Conservation (phyloP, 2,888 invertebrate species). For the Eustalomyia histrio region DNA sequence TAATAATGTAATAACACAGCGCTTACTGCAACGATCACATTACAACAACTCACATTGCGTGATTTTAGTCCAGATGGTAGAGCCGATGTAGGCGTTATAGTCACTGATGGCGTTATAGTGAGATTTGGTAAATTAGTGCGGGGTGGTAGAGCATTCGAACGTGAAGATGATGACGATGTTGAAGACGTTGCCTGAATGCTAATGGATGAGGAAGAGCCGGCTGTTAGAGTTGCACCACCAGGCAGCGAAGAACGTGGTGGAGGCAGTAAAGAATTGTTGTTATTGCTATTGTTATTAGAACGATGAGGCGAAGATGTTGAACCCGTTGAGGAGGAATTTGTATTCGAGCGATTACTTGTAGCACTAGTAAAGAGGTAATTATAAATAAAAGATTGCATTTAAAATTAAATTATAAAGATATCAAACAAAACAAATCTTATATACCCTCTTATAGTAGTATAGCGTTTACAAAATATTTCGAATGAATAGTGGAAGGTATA, state of each 20-base stretch:
- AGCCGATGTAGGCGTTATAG: conserved; percentile 87
- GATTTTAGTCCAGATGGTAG: conserved; percentile 81
- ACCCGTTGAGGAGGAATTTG: conserved; percentile 69
- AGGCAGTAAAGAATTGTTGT: conserved; percentile 75
- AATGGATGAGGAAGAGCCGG: conserved; percentile 79
- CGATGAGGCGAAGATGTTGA: conserved; percentile 69
- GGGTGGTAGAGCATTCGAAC: conserved; percentile 75
- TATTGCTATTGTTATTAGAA: conserved; percentile 53
- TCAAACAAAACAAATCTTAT: too few species aligned
- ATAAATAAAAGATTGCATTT: not conserved
- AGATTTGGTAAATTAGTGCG: conserved; percentile 80
- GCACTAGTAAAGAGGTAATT: conserved; percentile 65
- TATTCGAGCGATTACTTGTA: conserved; percentile 71
- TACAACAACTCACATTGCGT: conserved; percentile 80
- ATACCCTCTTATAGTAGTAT: too few species aligned
- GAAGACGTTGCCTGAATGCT: conserved; percentile 69
- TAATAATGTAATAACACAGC: conserved; percentile 70
- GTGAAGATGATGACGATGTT: conserved; percentile 72
- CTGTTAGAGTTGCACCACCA: conserved; percentile 83
- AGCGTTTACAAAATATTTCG: too few species aligned
- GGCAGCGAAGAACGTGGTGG: conserved; percentile 81
- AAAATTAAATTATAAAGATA: not conserved
- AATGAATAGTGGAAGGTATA: too few species aligned
- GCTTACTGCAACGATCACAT: conserved; percentile 79
- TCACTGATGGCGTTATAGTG: conserved; percentile 85